These are phyloP conservation scores for Microchirus variegatus DNA, from an alignment of 2,797 vertebrate species.

Conservation along the genomic window DNA sequence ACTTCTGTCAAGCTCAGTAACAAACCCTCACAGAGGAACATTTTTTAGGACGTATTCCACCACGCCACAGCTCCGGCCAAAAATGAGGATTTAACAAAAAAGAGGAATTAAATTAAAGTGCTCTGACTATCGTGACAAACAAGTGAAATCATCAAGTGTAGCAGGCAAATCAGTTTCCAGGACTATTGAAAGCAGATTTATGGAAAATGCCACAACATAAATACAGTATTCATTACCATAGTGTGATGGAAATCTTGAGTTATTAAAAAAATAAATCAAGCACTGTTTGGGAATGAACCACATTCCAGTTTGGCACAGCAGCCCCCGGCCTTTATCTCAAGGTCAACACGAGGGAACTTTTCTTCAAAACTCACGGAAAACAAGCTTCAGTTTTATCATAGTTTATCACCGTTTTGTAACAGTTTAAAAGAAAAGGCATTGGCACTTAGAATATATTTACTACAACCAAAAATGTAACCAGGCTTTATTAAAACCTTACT, in stretches of 20 bases:
- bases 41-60: neutral
- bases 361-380: slow-evolving; percentile 3
- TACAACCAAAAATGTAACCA: no score
- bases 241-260: slow-evolving; percentile 1
- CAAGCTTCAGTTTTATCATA: neutral
- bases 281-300: neutral
- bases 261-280: slow-evolving; percentile 19
- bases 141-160: neutral
- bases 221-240: neutral
- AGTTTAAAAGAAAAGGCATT: no score
- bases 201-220: slow-evolving; percentile 5
- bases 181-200: slow-evolving; percentile 9
- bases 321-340: slow-evolving; percentile 10
- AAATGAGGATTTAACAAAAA: neutral
- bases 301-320: slow-evolving; percentile 2
- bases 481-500: no score
- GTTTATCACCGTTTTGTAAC: no score
- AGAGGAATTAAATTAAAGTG: neutral
- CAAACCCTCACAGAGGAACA: slow-evolving; percentile 6
- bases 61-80: neutral
- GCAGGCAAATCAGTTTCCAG: neutral
- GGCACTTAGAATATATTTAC: no score
- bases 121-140: neutral
- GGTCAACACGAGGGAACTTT: slow-evolving; percentile 10
- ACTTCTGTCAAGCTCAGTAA: neutral